phyloP scores from a whole-genome alignment of 2,888 invertebrate genomes.

The Hartigia nigra region DNA sequence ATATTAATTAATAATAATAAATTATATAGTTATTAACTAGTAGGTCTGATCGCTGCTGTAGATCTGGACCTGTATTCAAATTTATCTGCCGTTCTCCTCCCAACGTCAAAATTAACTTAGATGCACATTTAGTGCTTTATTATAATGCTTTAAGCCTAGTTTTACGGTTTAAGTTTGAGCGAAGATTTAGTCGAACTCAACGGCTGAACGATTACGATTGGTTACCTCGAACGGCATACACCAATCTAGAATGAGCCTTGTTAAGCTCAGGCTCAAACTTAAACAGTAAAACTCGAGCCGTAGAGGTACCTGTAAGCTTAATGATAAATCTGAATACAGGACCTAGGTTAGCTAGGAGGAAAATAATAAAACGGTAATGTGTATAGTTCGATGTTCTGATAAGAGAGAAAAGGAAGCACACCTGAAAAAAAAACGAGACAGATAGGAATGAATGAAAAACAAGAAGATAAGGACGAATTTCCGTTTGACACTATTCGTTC shows the following conservation, averaged over 20 bases:
- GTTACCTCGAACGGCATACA: neutral
- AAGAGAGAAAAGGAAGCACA: conserved; percentile 21
- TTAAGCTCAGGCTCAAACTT: neutral
- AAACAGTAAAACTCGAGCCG: neutral
- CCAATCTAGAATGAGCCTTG: conserved; percentile 5
- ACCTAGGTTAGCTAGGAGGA: conserved; percentile 42
- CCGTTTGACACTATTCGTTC: neutral
- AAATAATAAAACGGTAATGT: conserved; percentile 42
- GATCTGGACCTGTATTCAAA: neutral
- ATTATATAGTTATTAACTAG: conserved; percentile 13
- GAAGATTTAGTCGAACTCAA: conserved; percentile 16
- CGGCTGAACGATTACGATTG: conserved; percentile 14
- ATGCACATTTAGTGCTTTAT: conserved; percentile 13
- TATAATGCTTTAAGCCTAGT: neutral
- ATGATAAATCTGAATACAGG: conserved; percentile 14
- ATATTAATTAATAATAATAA: conserved; percentile 16
- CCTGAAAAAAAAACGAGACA: neutral
- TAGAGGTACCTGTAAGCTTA: neutral
- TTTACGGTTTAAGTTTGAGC: conserved; percentile 23
- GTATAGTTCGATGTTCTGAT: conserved; percentile 47
- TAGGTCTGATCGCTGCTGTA: conserved; percentile 11
- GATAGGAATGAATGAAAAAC: neutral
- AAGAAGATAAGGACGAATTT: neutral
- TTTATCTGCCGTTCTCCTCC: neutral
- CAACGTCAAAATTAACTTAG: neutral